A percentile compares a stretch with the other conserved stretches of the same genome.
phyloP scores from a whole-genome alignment of 2,797 vertebrate genomes.

The Mastacembelus armatus region DNA sequence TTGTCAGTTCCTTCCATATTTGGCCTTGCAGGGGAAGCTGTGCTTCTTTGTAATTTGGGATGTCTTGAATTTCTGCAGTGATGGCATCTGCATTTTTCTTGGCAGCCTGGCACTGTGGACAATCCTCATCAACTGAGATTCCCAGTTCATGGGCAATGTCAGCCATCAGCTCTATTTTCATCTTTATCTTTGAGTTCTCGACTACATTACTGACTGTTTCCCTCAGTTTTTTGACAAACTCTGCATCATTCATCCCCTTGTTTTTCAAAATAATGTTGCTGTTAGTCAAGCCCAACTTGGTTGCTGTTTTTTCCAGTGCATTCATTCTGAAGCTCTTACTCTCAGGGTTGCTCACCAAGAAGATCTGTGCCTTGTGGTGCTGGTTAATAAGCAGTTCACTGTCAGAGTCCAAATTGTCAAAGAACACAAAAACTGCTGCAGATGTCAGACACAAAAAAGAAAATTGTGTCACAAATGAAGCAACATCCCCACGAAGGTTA shows the following conservation, averaged over 20 bases:
- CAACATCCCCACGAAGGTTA: constrained; percentile 84
- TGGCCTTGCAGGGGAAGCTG: constrained; percentile 82
- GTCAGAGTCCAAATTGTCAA: constrained; percentile 72
- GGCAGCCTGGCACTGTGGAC: constrained; percentile 73
- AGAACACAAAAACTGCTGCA: constrained; percentile 85
- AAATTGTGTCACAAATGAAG: constrained; percentile 79
- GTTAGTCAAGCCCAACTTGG: constrained; percentile 48
- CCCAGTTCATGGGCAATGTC: constrained; percentile 70
- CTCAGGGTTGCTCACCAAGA: constrained; percentile 66
- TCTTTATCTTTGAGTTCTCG: constrained; percentile 29
- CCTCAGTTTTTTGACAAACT: constrained; percentile 61
- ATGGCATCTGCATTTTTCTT: constrained; percentile 74
- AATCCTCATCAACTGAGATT: constrained; percentile 83
- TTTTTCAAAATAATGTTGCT: constrained; percentile 63
- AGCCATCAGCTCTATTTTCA: constrained; percentile 76
- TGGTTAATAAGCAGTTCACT: constrained; percentile 42
- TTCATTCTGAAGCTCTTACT: background rate
- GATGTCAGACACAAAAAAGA: constrained; percentile 84
- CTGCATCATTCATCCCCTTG: constrained; percentile 61
- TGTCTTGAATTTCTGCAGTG: constrained; percentile 67
- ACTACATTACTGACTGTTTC: constrained; percentile 34
- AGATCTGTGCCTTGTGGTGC: constrained; percentile 53
- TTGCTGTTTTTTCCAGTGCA: constrained; percentile 28
- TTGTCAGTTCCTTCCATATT: constrained; percentile 77
- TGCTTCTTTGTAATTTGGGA: constrained; percentile 57